Evolutionary conservation across 2,888 invertebrate species (phyloP), one percentile per base, ranked within the genome.

Genomic region (Esperia sulphurella): DNA sequence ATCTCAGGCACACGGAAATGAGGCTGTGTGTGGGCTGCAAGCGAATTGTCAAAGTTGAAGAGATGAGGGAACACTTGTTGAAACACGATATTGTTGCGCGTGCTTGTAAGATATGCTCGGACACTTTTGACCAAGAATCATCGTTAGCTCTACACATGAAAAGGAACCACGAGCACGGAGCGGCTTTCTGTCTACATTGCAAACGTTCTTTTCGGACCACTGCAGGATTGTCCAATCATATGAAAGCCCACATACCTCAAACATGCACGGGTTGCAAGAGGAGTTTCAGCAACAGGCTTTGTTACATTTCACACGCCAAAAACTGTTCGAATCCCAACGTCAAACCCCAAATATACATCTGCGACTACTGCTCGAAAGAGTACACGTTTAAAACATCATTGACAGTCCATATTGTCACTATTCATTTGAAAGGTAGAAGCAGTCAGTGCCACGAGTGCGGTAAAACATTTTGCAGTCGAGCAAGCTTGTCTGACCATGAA

Each of bases 391-490:
- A 72, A 50, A 50, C 52, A 1, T 50, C 53, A 0, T 30, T 82
- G 0, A 64, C 53, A 39, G 29, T 49, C 0, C 79, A 77, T 53
- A 79, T 79, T 40, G 54, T 56, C 4, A 38, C 55, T 0, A 50
- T 43, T 0, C 82, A 82, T 46, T 46, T 61, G 0, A 45, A 53
- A 2, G 63, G 61, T 0, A 44, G 51, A 31, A 14, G 47, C 1
- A 61, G 58, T 4, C 72, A 75, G 14, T 82, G 81, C 21, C 70
- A 77, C 0, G 50, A 55, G 1, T 82, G 82, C 30, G 82, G 76
- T 0, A 82, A 79, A 33, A 59, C 55, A 8, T 74, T 75, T 10
- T 48, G 53, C 0, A 72, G 59, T 35, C 55, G 49, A 0, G 51
- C 54, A 0, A 68, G 68, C 54, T 63, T 82, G 33, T 12, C 46